A percentile compares a stretch with the other conserved stretches of the same genome.
Conservation (phyloP, 2,797 vertebrate genomes). For the Podargus strigoides region DNA sequence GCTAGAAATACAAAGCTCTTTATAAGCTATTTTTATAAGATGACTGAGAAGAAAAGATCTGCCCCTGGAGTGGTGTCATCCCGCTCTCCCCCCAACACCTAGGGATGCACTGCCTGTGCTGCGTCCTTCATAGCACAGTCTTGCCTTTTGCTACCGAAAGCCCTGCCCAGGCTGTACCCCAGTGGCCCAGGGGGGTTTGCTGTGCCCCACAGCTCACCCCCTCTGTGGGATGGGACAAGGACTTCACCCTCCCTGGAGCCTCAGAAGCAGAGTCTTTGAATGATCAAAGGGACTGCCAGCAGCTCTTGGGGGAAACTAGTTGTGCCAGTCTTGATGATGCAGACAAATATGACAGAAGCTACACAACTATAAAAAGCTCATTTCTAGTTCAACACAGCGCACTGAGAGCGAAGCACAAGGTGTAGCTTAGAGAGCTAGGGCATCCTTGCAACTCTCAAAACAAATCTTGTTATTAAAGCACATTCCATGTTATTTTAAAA, state of each 20-base stretch:
- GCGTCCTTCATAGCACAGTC: neutral
- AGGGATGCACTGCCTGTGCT: neutral
- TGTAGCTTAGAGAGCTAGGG: neutral
- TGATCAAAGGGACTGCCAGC: neutral
- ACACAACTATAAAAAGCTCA: neutral
- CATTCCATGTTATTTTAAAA: neutral
- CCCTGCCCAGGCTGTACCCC: neutral
- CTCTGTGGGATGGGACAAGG: neutral
- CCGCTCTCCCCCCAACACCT: neutral
- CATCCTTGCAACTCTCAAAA: neutral
- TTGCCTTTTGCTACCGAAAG: neutral
- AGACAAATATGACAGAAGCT: neutral
- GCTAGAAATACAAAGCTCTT: neutral
- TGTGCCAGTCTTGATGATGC: neutral
- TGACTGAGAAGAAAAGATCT: neutral
- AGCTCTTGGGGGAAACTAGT: accelerated
- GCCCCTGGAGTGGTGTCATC: neutral
- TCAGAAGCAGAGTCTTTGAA: neutral
- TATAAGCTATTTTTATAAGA: neutral
- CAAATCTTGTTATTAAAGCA: neutral
- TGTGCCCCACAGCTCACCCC: accelerated
- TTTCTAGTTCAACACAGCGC: neutral
- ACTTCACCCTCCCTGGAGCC: neutral
- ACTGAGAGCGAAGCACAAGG: neutral
- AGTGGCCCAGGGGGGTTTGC: too few relatives aligned